A percentile compares a stretch with the other conserved stretches of the same genome.
phyloP scores from a whole-genome alignment of 2,888 invertebrate genomes.

The Heliconius cydno region DNA sequence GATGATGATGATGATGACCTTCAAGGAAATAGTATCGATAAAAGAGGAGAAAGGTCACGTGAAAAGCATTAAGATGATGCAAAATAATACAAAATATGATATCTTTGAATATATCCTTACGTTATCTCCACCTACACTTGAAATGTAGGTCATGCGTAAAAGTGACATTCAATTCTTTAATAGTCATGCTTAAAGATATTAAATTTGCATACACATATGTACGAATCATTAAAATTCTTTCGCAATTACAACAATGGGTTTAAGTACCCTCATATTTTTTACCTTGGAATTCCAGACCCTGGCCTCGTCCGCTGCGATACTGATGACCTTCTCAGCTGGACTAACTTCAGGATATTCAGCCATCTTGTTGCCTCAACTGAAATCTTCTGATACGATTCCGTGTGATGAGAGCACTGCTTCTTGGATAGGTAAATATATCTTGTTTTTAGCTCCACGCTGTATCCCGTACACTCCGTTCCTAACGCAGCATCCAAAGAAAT shows the following conservation, averaged over 20 bases:
- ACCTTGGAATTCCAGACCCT: conserved; percentile 67
- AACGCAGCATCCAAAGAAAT: neutral
- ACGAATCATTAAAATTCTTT: conserved; percentile 9
- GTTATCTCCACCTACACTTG: too few relatives aligned
- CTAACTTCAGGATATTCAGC: conserved; percentile 86
- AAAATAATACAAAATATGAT: too few relatives aligned
- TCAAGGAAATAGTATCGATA: too few relatives aligned
- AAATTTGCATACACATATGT: neutral
- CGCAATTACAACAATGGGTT: neutral
- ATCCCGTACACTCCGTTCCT: too few relatives aligned
- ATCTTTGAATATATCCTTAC: too few relatives aligned
- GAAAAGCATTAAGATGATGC: too few relatives aligned
- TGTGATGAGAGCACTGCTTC: conserved; percentile 79
- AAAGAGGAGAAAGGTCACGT: too few relatives aligned
- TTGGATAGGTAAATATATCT: conserved; percentile 82
- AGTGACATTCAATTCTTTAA: too few relatives aligned
- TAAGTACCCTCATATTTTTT: conserved; percentile 1
- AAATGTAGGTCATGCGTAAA: neutral
- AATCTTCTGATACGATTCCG: conserved; percentile 65
- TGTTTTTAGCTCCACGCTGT: neutral
- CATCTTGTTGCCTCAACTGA: conserved; percentile 84
- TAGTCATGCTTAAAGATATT: neutral
- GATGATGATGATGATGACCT: too few relatives aligned
- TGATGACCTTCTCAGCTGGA: conserved; percentile 83
- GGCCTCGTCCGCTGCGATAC: conserved; percentile 81